Evolutionary conservation across 2,797 vertebrate species (phyloP).

Genomic region (Silurus lanzhouensis): DNA sequence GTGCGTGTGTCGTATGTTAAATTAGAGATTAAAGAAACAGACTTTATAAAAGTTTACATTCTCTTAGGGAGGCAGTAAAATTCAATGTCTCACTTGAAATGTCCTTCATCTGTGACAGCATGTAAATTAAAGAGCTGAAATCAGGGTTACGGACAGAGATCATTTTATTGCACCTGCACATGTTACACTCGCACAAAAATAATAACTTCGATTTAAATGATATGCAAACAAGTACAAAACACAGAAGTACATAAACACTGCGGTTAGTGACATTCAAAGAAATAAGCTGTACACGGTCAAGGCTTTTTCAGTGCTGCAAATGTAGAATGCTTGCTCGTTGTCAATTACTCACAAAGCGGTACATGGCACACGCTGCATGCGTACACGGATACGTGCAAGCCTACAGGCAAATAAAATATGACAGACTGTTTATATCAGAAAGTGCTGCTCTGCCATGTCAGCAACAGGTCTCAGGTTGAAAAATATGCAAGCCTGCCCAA

Average conservation of each 20-base stretch:
- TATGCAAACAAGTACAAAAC: not conserved
- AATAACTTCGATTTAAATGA: not conserved
- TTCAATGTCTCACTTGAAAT: not conserved
- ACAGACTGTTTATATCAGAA: not conserved
- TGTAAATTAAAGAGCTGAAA: slow-evolving; percentile 22
- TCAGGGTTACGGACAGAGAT: not conserved
- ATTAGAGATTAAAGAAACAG: not conserved
- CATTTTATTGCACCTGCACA: slow-evolving; percentile 13
- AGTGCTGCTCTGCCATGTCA: slow-evolving; percentile 18
- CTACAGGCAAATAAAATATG: not conserved
- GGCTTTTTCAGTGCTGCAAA: not conserved
- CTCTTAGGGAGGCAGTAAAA: not conserved
- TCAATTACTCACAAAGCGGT: not conserved
- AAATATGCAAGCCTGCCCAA: slow-evolving; percentile 24
- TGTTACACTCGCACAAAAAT: not conserved
- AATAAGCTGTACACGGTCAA: slow-evolving; percentile 12
- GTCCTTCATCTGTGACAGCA: not conserved
- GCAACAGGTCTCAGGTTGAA: slow-evolving; percentile 30
- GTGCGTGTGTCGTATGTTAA: too few relatives aligned
- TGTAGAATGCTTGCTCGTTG: not conserved
- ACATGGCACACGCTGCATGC: not conserved
- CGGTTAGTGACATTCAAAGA: not conserved
- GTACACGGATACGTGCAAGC: not conserved
- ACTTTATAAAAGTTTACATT: not conserved
- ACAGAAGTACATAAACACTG: slow-evolving; percentile 1